Evolutionary conservation across 1,140 invertebrate genomes (phyloP), one percentile per base, ranked within the genome.

Genomic region (Ceratitis capitata): DNA sequence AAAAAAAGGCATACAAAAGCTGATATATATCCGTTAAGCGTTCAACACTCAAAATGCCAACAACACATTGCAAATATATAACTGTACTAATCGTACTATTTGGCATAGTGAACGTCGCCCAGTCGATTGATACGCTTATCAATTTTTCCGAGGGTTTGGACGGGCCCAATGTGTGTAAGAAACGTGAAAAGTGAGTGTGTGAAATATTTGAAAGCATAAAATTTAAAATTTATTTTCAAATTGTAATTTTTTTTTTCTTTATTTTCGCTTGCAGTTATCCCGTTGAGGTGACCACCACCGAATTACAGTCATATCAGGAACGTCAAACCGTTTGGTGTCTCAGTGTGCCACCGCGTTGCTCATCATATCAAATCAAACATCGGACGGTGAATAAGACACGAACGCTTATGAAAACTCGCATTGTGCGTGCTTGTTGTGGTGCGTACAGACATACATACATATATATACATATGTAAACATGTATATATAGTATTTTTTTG

Each of bases 391-490:
- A 94, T 88, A 95, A 95, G 90, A 95, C 94, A 4, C 92, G 97
- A 93, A 94, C 94, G 3, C 92, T 97, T 86, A 93, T 93, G 9
- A 97, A 97, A 90, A 93, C 94, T 19, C 93, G 94, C 87, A 95
- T 96, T 1, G 95, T 98, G 0, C 95, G 97, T 87, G 95, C 96
- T 86, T 99, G 97, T 89, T 98, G 97, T 89, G 91, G 91, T 94
- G 93, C 85, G 93, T 93, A 69, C 19, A 12, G n/a, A n/a, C n/a
- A n/a, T n/a, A n/a, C n/a, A n/a, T n/a, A n/a, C n/a, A 12, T 3
- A 51, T 12, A 10, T 51, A 51, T 51, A 51, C 10, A 51, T 51
- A 10, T 14, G 12, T 51, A 14, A 14, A 85, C n/a, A n/a, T n/a
- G n/a, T n/a, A n/a, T n/a, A n/a, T n/a, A n/a, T n/a, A n/a, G n/a